A percentile compares a stretch with the other conserved stretches of the same genome.
Conservation (phyloP, 2,113 vertebrate genomes). For the Riparia riparia region DNA sequence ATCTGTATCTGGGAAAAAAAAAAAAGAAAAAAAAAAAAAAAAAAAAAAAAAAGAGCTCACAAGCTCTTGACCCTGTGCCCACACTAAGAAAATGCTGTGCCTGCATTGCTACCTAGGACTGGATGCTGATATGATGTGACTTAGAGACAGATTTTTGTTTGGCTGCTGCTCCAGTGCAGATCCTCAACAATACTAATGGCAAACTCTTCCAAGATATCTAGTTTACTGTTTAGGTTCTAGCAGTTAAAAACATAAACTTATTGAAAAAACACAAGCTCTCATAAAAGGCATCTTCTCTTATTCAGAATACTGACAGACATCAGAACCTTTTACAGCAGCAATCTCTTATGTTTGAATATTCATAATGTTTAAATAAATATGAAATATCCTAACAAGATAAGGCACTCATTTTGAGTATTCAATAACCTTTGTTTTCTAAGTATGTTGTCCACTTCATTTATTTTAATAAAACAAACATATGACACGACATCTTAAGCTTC, state of each 20-base stretch:
- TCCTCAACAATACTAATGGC: neutral
- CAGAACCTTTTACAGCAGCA: neutral
- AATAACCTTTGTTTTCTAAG: neutral
- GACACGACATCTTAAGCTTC: neutral
- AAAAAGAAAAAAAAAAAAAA: neutral
- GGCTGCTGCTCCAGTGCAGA: neutral
- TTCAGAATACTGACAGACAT: neutral
- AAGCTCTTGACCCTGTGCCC: neutral
- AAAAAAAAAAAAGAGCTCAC: no score
- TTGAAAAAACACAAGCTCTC: neutral
- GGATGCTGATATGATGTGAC: neutral
- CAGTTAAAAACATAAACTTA: neutral
- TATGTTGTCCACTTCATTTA: neutral
- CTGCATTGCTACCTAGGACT: neutral
- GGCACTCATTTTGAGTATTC: neutral
- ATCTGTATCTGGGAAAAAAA: neutral
- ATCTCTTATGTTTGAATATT: neutral
- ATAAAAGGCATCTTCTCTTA: neutral
- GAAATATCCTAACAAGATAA: neutral
- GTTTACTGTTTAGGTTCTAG: neutral
- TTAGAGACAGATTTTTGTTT: neutral
- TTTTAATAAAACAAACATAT: neutral
- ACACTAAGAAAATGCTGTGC: neutral
- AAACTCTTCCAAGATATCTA: neutral
- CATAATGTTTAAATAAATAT: neutral